Evolutionary conservation across 2,113 vertebrate species (phyloP), one percentile per base, ranked within the genome.

Genomic region (Melanerpes formicivorus): DNA sequence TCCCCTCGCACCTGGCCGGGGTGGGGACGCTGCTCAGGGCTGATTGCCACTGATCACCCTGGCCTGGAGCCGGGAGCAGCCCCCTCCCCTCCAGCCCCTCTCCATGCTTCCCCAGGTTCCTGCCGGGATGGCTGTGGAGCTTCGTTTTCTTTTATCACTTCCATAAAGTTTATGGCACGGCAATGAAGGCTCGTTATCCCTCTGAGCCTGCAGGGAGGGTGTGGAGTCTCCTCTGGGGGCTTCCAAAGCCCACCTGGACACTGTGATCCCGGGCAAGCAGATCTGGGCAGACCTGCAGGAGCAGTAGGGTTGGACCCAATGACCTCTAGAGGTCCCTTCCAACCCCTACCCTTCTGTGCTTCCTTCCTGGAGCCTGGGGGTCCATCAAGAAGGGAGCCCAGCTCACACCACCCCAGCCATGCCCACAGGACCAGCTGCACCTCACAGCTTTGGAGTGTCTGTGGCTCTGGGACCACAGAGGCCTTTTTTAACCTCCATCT

Each of bases 141-240:
- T 96, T 78, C 88, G 25, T 37, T 63, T 22, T 70, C 91, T 88
- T 96, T 96, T 93, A 96, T 65, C 40, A 75, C 97, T 93, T 78
- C 95, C 94, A 95, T 97, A 96, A 96, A 97, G 94, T 95, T 96
- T 96, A 95, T 90, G 60, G 96, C 40, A 30, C 32, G 1, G 93
- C 95, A 95, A 88, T 95, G 95, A 95, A 96, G 95, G 88, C 91
- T 95, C 94, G 69, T 96, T 87, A 94, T 93, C 89, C 88, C 82
- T 93, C 95, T 37, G 86, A 87, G 93, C 80, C 42, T 21, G 64
- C 6, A 23, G 22, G 13, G 50, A 52, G 50, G 22, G 11, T 52
- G 10, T 52, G 50, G 22, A 52, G 50, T 52, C 50, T 52, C 22
- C 50, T 52, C 50, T 52, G 50, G 50, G 23, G 50, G 13, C 50